Base-by-base conservation (phyloP, 2,888 invertebrate species). In the Pyrochroa serraticornis region DNA sequence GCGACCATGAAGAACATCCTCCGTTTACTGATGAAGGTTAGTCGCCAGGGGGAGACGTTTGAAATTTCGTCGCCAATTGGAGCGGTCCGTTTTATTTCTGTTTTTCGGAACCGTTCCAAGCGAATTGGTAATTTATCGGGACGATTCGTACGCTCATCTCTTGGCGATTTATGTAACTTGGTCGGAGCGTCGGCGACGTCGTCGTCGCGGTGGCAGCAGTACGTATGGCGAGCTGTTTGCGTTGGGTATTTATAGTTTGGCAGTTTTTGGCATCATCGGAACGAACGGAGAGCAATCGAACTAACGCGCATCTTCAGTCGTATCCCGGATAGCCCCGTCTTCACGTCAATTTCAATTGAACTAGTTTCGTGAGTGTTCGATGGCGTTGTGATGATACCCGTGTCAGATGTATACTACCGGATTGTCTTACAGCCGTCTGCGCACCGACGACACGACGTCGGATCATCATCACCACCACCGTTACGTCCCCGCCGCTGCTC, bases 241-340 rank as follows among this genome's bases (percentile, higher is more conserved):
- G 62, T 62, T 66, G 67, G 67, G 68, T 86, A 86, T 86, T 85
- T 86, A 85, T 86, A 86, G 85, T 85, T 80, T 82, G 82, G 83
- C 84, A 84, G 83, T 84, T 84, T 83, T 85, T 84, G 85, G 85
- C 85, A 84, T 59, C 59, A 46, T 36, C 58, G 82, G 81, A 82
- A 79, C 81, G 82, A 81, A 58, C 56, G 64, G 64, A 50, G 60
- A 44, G 43, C 54, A 59, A 57, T 65, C 63, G 58, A 68, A 68
- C 55, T 57, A 60, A 51, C 57, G 60, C 50, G 52, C 31, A 56
- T 61, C 66, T 66, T 72, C 69, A 74, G 74, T 74, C 67, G 66
- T 69, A 71, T 72, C 70, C 68, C 71, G 69, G 71, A 65, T 63
- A 63, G 70, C 64, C 60, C 55, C 62, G 67, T 68, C 67, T 66